A percentile compares a stretch with the other conserved stretches of the same genome.
Conservation (phyloP, 2,888 invertebrate species). For the Eupithecia insigniata region DNA sequence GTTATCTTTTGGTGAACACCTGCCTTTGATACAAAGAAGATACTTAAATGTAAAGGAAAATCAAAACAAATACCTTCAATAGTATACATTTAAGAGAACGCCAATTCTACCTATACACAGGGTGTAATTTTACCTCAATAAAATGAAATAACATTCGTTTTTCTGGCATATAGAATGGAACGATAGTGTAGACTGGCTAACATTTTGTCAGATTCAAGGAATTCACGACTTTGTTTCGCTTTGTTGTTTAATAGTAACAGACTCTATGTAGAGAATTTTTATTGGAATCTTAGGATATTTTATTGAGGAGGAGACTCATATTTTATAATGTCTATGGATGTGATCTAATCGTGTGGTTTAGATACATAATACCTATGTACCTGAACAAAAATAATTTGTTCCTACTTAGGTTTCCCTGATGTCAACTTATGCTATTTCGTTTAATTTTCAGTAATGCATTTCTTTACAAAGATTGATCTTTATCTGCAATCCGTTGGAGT, state of each 20-base stretch:
- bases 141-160: slow-evolving; percentile 16
- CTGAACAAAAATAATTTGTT: neutral
- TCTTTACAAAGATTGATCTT: too few relatives aligned
- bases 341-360: neutral
- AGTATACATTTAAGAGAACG: neutral
- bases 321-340: neutral
- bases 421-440: neutral
- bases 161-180: neutral
- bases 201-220: slow-evolving; percentile 33
- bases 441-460: too few relatives aligned
- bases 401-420: neutral
- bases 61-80: neutral
- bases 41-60: neutral
- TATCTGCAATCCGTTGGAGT: too few relatives aligned
- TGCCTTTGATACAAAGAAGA: too few relatives aligned
- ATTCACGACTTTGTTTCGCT: slow-evolving; percentile 46
- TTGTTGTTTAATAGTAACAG: slow-evolving; percentile 36
- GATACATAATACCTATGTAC: neutral
- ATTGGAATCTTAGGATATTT: neutral
- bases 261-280: neutral
- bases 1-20: too few relatives aligned
- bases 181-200: neutral
- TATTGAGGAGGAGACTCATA: neutral
- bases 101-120: neutral
- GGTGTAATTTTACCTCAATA: slow-evolving; percentile 3